Evolutionary conservation across 2,797 vertebrate genomes (phyloP).

Genomic region (Pygocentrus nattereri): DNA sequence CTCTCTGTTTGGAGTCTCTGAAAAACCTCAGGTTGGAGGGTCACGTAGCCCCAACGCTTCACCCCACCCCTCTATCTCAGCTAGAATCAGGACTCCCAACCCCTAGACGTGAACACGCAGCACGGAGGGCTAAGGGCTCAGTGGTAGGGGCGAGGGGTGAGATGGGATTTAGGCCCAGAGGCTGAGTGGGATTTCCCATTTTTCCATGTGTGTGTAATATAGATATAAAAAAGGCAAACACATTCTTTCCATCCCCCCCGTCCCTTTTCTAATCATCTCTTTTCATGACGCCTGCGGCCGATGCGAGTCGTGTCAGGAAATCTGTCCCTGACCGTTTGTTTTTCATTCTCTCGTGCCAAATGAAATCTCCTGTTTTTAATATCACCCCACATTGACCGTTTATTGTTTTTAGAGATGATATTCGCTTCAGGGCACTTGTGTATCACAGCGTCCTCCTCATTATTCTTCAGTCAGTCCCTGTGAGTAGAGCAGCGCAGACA

Average conservation of each 20-base stretch:
- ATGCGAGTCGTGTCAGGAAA: slow-evolving; percentile 36
- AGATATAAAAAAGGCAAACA: not conserved
- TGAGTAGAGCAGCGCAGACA: not conserved
- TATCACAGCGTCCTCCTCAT: not conserved
- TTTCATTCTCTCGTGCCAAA: not conserved
- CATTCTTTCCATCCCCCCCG: slow-evolving; percentile 43
- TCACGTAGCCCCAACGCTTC: too few species aligned
- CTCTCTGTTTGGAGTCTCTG: too few species aligned
- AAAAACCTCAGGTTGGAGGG: too few species aligned
- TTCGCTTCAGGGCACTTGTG: not conserved
- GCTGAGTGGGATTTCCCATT: not conserved
- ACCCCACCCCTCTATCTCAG: too few species aligned
- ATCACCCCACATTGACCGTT: slow-evolving; percentile 1
- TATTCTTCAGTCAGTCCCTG: not conserved
- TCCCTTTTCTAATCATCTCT: slow-evolving; percentile 20
- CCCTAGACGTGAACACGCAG: too few species aligned
- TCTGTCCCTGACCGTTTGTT: slow-evolving; percentile 31
- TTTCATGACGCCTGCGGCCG: slow-evolving; percentile 26
- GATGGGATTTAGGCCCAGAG: not conserved
- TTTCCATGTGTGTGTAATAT: not conserved
- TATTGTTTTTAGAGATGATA: slow-evolving; percentile 2
- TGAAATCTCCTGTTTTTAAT: slow-evolving; percentile 42
- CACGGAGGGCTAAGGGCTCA: too few species aligned
- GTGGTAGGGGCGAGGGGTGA: too few species aligned
- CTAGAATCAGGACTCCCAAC: too few species aligned